These are phyloP conservation scores for Ctenodactylus gundi DNA, from an alignment of 2,113 vertebrate species.

Conservation along the genomic window DNA sequence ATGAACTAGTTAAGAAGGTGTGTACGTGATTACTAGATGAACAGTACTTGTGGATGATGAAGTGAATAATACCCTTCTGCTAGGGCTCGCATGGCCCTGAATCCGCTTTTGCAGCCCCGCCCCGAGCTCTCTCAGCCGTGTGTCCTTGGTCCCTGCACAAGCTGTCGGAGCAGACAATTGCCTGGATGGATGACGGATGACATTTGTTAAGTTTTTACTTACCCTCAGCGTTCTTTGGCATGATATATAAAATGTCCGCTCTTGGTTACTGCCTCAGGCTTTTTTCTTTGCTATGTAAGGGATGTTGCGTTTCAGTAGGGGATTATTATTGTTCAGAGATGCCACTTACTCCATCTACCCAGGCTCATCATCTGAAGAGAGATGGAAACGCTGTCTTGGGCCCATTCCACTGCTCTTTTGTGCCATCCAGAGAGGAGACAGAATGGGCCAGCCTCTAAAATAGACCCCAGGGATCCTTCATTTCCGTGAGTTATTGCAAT, in stretches of 20 bases:
- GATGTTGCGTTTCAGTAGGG: not conserved
- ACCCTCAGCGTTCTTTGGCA: constrained; percentile 58
- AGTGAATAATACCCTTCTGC: not conserved
- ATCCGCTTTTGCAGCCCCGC: too few relatives aligned
- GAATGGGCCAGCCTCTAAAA: not conserved
- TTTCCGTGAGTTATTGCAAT: not conserved
- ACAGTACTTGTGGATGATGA: not conserved
- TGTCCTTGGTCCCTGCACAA: constrained; percentile 53
- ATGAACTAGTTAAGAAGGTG: not conserved
- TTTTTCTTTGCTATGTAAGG: constrained; percentile 27
- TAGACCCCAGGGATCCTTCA: not conserved
- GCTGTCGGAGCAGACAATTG: constrained; percentile 60
- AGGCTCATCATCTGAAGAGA: not conserved
- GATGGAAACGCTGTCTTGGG: not conserved
- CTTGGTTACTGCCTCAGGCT: constrained; percentile 24
- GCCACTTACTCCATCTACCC: not conserved
- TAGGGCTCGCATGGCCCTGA: constrained; percentile 23
- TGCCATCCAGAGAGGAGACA: not conserved
- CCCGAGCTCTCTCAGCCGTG: not conserved
- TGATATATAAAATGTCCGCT: constrained; percentile 57
- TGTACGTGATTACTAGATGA: not conserved
- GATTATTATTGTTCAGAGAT: not conserved
- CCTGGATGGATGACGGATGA: constrained; percentile 59
- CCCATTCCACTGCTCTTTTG: not conserved
- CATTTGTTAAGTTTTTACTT: constrained; percentile 57